Conservation (phyloP, 2,797 vertebrate genomes). For the Liasis olivaceus region DNA sequence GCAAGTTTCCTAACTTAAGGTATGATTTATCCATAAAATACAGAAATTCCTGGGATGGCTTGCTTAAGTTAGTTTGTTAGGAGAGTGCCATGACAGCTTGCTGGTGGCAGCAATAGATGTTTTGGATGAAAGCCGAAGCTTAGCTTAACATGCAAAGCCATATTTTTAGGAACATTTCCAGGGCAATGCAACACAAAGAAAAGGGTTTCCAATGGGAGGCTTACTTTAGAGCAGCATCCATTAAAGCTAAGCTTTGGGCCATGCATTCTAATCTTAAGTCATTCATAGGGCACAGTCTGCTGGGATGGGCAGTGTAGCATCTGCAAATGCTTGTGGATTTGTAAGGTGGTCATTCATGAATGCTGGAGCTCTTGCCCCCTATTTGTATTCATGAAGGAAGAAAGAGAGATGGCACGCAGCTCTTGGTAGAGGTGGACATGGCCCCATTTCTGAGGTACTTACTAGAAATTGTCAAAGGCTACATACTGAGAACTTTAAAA, state of each 20-base stretch:
- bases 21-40: neutral
- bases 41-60: neutral
- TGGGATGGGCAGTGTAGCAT: no score
- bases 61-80: neutral
- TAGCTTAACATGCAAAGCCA: neutral
- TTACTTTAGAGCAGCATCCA: neutral
- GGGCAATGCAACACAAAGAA: neutral
- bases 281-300: no score
- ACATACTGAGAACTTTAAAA: no score
- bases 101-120: neutral
- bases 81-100: neutral
- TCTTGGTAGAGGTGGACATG: no score
- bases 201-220: neutral
- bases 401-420: no score
- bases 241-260: neutral
- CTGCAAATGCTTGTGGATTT: no score
- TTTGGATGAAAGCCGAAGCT: neutral
- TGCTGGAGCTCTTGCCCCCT: no score
- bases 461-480: no score
- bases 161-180: neutral
- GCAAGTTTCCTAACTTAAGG: neutral
- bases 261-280: no score
- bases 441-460: no score
- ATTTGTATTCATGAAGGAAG: no score
- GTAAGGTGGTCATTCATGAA: no score